Percentiles rank a stretch among this genome's conserved stretches.
Evolutionary conservation across 2,113 vertebrate genomes (phyloP).

Genomic region (Vulpes lagopus): DNA sequence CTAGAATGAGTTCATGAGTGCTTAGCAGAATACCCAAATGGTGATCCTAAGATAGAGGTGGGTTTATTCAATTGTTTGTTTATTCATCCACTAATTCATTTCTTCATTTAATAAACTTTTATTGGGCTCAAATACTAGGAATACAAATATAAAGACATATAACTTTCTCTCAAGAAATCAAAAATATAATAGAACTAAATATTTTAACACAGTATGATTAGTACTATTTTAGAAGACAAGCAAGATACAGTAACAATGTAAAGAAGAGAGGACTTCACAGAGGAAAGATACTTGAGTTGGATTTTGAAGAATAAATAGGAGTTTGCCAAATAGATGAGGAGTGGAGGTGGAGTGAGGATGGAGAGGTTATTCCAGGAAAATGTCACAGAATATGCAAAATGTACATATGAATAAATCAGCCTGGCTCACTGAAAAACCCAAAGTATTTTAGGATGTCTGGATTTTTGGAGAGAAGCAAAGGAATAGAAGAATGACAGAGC

Average conservation of each 20-base stretch:
- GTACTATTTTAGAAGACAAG: not conserved
- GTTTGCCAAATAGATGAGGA: not conserved
- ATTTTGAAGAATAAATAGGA: constrained; percentile 10
- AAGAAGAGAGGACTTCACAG: not conserved
- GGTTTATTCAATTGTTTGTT: not conserved
- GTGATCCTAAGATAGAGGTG: not conserved
- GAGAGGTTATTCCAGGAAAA: constrained; percentile 27
- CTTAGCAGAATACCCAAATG: not conserved
- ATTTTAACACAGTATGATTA: not conserved
- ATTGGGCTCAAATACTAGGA: constrained; percentile 19
- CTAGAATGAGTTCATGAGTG: constrained; percentile 42
- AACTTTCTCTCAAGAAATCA: constrained; percentile 30
- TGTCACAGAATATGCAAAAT: not conserved
- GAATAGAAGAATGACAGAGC: not conserved
- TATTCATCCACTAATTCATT: not conserved
- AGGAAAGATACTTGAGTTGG: not conserved
- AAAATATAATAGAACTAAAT: constrained; percentile 31
- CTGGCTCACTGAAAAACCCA: not conserved
- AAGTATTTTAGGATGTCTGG: not conserved
- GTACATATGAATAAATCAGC: not conserved
- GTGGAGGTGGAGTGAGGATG: not conserved
- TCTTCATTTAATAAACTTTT: constrained; percentile 38
- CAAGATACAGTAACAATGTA: not conserved
- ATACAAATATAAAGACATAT: constrained; percentile 43
- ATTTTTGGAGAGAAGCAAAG: not conserved